A percentile compares a stretch with the other conserved stretches of the same genome.
Evolutionary conservation across 2,888 invertebrate species (phyloP).

Genomic region (Drosophila paracracens): DNA sequence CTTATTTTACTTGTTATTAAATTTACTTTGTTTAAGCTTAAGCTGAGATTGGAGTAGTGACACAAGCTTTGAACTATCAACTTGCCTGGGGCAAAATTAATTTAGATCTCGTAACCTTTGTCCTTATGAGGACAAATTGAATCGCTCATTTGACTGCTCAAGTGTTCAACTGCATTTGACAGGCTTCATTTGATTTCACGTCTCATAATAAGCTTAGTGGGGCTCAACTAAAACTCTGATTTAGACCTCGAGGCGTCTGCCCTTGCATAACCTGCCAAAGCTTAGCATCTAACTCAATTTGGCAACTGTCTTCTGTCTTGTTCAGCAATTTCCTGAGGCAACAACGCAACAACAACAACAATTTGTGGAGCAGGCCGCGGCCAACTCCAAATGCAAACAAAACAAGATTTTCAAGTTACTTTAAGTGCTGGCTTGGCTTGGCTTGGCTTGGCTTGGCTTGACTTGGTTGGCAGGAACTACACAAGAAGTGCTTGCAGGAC

Average conservation of each 20-base stretch:
- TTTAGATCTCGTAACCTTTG: neutral
- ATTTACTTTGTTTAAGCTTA: neutral
- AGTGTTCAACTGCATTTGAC: slow-evolving; percentile 72
- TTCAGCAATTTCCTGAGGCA: slow-evolving; percentile 54
- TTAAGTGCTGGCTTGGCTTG: slow-evolving; percentile 20
- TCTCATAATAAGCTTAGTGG: slow-evolving; percentile 72
- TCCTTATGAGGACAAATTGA: slow-evolving; percentile 39
- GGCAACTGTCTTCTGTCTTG: slow-evolving; percentile 70
- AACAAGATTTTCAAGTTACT: slow-evolving; percentile 45
- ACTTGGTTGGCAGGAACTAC: slow-evolving; percentile 1
- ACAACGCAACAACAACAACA: slow-evolving; percentile 28
- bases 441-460: neutral
- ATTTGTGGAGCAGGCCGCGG: slow-evolving; percentile 44
- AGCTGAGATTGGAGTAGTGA: neutral
- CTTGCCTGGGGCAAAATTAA: neutral
- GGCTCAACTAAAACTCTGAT: slow-evolving; percentile 41
- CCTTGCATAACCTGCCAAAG: slow-evolving; percentile 46
- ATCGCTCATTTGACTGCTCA: slow-evolving; percentile 52
- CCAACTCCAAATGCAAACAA: slow-evolving; percentile 64
- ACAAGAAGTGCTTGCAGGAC: slow-evolving; percentile 15
- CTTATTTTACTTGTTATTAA: neutral
- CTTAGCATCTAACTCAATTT: slow-evolving; percentile 76
- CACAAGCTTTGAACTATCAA: neutral
- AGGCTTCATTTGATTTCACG: slow-evolving; percentile 75
- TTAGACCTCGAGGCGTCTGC: slow-evolving; percentile 34